Conservation (phyloP, 2,797 vertebrate species). For the Mus caroli region DNA sequence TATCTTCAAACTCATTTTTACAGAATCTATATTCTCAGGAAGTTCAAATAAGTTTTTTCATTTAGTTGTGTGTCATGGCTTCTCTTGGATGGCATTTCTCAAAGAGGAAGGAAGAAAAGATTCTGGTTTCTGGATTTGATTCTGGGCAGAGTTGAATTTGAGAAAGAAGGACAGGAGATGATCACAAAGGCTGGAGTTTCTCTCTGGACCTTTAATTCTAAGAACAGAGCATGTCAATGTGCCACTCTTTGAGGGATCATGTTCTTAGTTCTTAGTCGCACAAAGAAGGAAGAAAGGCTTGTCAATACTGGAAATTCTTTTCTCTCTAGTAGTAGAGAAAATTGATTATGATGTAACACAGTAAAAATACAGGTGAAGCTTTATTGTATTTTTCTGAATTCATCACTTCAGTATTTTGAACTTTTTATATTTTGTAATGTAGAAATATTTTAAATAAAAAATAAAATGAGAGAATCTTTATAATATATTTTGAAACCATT, state of each 20-base stretch:
- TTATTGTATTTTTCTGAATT: background rate
- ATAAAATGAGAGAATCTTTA: background rate
- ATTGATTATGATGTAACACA: background rate
- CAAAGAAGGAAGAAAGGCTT: background rate
- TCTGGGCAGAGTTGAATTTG: background rate
- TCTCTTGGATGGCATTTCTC: background rate
- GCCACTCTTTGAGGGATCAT: rapidly evolving
- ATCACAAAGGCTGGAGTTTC: background rate
- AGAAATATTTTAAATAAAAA: background rate
- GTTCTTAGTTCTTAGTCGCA: background rate
- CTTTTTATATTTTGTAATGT: background rate
- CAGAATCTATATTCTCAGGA: background rate
- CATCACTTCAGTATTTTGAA: background rate
- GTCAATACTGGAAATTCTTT: background rate
- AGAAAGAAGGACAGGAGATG: background rate
- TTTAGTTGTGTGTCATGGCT: background rate
- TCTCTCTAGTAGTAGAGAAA: background rate
- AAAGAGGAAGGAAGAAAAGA: background rate
- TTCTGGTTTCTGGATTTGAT: background rate
- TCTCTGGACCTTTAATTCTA: background rate
- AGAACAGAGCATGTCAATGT: background rate
- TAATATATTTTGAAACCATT: background rate
- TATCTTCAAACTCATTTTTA: conserved; percentile 16
- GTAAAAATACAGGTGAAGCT: background rate
- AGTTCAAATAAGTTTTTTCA: background rate